These are phyloP conservation scores for Ornithoptera priamus DNA, from an alignment of 2,888 invertebrate genomes.

Conservation along the genomic window DNA sequence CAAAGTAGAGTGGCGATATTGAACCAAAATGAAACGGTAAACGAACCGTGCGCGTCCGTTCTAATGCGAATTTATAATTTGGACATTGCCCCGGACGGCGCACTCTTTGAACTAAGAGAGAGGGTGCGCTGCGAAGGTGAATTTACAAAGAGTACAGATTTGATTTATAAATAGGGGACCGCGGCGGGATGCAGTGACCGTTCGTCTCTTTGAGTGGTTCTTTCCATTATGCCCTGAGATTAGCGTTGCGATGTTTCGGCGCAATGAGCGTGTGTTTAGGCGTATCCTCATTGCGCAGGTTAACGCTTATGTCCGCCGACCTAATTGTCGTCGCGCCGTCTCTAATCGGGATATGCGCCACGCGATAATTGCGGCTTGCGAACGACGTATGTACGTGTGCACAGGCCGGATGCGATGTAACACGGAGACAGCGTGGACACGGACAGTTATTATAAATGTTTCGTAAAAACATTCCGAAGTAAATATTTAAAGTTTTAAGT, in stretches of 20 bases:
- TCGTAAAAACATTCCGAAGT: not conserved
- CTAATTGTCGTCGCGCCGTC: conserved; percentile 75
- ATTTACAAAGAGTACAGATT: conserved; percentile 73
- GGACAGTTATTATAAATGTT: not conserved
- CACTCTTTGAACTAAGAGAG: conserved; percentile 70
- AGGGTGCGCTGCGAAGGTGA: conserved; percentile 63
- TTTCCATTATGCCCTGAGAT: conserved; percentile 55
- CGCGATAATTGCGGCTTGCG: conserved; percentile 71
- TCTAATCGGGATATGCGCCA: conserved; percentile 79
- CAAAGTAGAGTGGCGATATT: conserved; percentile 80
- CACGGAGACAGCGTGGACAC: not conserved
- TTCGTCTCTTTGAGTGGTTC: conserved; percentile 45
- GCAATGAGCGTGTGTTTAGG: conserved; percentile 69
- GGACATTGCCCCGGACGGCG: conserved; percentile 74
- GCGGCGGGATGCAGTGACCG: conserved; percentile 34
- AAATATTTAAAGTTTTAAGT: not conserved
- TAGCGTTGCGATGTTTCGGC: conserved; percentile 52
- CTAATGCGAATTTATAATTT: conserved; percentile 81
- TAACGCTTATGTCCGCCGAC: conserved; percentile 78
- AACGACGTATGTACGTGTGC: conserved; percentile 27
- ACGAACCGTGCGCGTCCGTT: conserved; percentile 80
- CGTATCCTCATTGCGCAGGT: conserved; percentile 77
- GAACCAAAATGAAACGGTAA: conserved; percentile 80
- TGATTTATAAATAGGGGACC: conserved; percentile 72
- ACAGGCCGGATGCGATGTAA: conserved; percentile 35